Evolutionary conservation across 2,113 vertebrate species (phyloP).

Genomic region (Dromas ardeola): DNA sequence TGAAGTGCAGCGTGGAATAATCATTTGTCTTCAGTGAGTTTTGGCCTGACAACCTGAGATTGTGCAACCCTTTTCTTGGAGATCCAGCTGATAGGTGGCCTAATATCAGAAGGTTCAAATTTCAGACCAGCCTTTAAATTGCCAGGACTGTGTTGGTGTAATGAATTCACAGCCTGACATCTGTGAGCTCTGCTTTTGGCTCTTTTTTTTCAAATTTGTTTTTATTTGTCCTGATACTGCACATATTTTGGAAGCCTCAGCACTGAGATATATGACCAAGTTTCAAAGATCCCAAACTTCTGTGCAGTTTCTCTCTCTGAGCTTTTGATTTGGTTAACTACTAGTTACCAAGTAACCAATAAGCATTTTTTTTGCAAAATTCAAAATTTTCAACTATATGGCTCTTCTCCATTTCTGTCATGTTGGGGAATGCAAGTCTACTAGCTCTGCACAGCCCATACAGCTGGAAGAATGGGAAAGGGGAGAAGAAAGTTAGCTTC

Average conservation of each 20-base stretch:
- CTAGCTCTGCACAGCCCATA: not conserved
- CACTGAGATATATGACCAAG: not conserved
- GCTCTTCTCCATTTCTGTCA: not conserved
- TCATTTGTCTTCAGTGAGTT: not conserved
- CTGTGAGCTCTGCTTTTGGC: not conserved
- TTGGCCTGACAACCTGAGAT: not conserved
- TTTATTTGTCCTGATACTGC: not conserved
- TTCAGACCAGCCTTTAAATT: not conserved
- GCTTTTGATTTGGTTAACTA: not conserved
- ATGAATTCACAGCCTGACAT: not conserved
- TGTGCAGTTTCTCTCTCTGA: not conserved
- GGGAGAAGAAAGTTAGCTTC: constrained; percentile 40
- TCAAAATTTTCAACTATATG: not conserved
- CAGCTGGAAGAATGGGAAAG: not conserved
- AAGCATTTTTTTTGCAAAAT: not conserved
- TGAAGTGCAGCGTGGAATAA: not conserved
- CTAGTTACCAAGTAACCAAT: not conserved
- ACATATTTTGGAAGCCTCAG: not conserved
- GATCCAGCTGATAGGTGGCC: not conserved
- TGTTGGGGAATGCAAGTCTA: not conserved
- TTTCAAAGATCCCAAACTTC: not conserved
- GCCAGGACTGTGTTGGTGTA: not conserved
- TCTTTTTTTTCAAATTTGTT: not conserved
- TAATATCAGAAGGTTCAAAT: not conserved
- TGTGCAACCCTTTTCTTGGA: not conserved